phyloP scores from a whole-genome alignment of 2,888 invertebrate species.

The Cordilura impudica region DNA sequence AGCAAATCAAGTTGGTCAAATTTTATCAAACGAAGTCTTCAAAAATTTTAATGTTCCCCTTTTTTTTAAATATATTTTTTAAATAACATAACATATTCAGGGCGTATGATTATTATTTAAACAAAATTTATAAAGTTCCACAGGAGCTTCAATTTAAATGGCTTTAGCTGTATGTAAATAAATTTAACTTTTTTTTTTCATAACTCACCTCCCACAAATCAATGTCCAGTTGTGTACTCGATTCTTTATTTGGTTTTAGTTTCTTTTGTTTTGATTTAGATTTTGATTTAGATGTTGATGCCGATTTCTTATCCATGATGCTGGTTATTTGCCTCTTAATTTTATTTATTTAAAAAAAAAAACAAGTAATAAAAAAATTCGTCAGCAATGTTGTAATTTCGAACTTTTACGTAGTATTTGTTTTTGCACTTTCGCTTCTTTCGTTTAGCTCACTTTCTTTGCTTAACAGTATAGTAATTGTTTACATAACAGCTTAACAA shows the following conservation, averaged over 20 bases:
- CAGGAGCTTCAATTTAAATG: too few relatives aligned
- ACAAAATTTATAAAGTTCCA: too few relatives aligned
- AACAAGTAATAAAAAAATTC: too few relatives aligned
- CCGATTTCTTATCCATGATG: constrained; percentile 61
- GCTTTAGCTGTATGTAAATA: too few relatives aligned
- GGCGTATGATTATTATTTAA: too few relatives aligned
- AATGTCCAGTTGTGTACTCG: constrained; percentile 74
- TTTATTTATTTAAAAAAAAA: not conserved
- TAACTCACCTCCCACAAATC: constrained; percentile 76
- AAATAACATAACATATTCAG: too few relatives aligned
- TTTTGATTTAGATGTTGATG: constrained; percentile 66
- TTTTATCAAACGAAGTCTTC: too few relatives aligned
- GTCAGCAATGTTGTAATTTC: not conserved
- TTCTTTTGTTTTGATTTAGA: constrained; percentile 71
- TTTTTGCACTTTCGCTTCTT: not conserved
- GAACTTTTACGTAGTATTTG: not conserved
- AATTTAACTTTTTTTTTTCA: too few relatives aligned
- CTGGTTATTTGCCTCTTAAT: not conserved
- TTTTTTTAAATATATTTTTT: too few relatives aligned
- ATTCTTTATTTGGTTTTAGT: constrained; percentile 73
- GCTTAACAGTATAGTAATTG: not conserved
- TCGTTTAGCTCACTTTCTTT: not conserved
- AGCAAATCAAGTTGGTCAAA: too few relatives aligned
- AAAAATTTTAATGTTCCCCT: too few relatives aligned
- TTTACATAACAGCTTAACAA: constrained; percentile 18